Evolutionary conservation across 2,797 vertebrate species (phyloP), one percentile per base, ranked within the genome.

Genomic region (Microchirus variegatus): DNA sequence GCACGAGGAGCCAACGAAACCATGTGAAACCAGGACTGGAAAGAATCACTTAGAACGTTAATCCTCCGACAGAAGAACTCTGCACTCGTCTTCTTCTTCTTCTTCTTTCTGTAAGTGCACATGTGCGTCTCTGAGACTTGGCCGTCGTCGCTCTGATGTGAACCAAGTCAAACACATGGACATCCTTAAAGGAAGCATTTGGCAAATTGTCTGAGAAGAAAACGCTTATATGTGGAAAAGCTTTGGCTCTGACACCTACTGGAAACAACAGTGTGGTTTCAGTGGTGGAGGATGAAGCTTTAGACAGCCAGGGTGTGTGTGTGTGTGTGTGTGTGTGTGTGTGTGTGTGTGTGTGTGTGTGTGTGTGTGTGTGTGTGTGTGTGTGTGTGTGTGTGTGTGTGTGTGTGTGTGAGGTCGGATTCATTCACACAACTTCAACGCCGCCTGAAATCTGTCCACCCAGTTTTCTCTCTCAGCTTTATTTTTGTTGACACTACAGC

Each of bases 101-200:
- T 63, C 60, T 62, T 77, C 54, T 44, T 70, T 75, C 64, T 85
- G 70, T 82, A 78, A 80, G 77, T 62, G 64, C 37, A 1, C 22
- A 63, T 63, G 55, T 54, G 63, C 53, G 42, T 68, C 50, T 65
- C 44, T 84, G 83, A 75, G 77, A 73, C 26, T 41, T 14, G 14
- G 40, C 40, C 22, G 22, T 22, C 58, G 31, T 70, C 58, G 79
- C 73, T 82, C 59, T 76, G 75, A 65, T 75, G 68, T 69, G 77
- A 77, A 89, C 87, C 82, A 86, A 86, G 82, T 84, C 81, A 87
- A 90, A 91, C 86, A 90, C 84, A 89, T 84, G 83, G 85, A 87
- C 87, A 89, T 88, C 81, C 85, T 90, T 87, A 87, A 87, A 92
- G 87, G 89, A 91, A 91, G 89, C 85, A 81, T 91, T 91, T 90